Evolutionary conservation across 37 sponge, comb jelly and placozoan species (phyloP), one percentile per base, ranked within the genome.

Genomic region (Diacarnus erythraeanus): DNA sequence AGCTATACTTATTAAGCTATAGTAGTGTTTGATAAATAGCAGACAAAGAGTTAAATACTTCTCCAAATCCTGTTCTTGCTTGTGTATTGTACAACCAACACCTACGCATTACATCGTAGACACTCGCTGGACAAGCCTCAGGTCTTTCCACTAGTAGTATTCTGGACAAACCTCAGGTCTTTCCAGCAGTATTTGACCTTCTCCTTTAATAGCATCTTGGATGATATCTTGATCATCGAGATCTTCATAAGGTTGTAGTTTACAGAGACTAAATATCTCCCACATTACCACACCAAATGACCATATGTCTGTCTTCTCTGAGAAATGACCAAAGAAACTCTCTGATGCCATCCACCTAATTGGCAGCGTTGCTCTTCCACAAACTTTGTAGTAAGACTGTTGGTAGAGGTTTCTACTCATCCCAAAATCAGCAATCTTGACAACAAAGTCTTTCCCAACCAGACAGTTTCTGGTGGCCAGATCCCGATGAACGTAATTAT

Each of bases 271-370:
- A n/a, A n/a, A n/a, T n/a, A n/a, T n/a, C n/a, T n/a, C n/a, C n/a
- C n/a, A n/a, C n/a, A n/a, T n/a, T n/a, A n/a, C n/a, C n/a, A n/a
- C n/a, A n/a, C n/a, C n/a, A n/a, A n/a, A n/a, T n/a, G n/a, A n/a
- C n/a, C n/a, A n/a, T n/a, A n/a, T n/a, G n/a, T n/a, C n/a, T n/a
- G n/a, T n/a, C n/a, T n/a, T n/a, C n/a, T n/a, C n/a, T n/a, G n/a
- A n/a, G n/a, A n/a, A n/a, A n/a, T n/a, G n/a, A n/a, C n/a, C n/a
- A n/a, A n/a, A n/a, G n/a, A n/a, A n/a, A n/a, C n/a, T n/a, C n/a
- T n/a, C n/a, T n/a, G n/a, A 63, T 5, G 94, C 80, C 94, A 94
- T 94, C 94, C 94, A 94, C n/a, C 94, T 82, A 54, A 87, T 84
- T 36, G 90, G 90, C 1, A 89, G 85, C 69, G 87, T 78, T 2